Conservation (phyloP, 2,797 vertebrate species). For the Forpus xanthops region DNA sequence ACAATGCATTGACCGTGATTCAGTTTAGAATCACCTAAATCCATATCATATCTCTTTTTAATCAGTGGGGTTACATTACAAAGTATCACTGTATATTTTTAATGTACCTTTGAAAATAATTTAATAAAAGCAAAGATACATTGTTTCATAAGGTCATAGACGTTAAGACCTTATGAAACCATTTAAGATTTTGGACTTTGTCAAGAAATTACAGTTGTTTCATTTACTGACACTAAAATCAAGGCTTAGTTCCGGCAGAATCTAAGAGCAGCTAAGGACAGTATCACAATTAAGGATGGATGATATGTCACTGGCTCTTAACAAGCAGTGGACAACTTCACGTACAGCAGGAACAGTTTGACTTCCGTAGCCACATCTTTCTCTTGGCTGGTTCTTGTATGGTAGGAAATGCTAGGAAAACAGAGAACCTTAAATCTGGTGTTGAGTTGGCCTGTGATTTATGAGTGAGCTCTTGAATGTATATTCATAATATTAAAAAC, state of each 20-base stretch:
- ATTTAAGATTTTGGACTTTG: background rate
- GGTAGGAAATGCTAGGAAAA: background rate
- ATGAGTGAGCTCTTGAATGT: background rate
- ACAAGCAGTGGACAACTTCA: background rate
- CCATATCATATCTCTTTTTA: background rate
- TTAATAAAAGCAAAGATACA: background rate
- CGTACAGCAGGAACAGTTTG: background rate
- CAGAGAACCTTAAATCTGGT: background rate
- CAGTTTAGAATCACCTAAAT: background rate
- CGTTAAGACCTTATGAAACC: background rate
- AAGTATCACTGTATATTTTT: background rate
- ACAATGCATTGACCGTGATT: background rate
- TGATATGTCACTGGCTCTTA: background rate
- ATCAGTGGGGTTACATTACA: background rate
- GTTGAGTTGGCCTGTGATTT: background rate
- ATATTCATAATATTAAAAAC: background rate
- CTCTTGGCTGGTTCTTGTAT: background rate
- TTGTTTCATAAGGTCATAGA: background rate
- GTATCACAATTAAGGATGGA: background rate
- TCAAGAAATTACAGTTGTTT: background rate
- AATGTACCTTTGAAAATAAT: background rate
- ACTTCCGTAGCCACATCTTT: background rate
- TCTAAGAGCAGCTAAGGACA: background rate
- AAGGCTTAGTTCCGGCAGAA: background rate
- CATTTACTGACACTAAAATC: background rate